Conservation (phyloP, 1,140 invertebrate genomes). For the Drosophila jambulina region DNA sequence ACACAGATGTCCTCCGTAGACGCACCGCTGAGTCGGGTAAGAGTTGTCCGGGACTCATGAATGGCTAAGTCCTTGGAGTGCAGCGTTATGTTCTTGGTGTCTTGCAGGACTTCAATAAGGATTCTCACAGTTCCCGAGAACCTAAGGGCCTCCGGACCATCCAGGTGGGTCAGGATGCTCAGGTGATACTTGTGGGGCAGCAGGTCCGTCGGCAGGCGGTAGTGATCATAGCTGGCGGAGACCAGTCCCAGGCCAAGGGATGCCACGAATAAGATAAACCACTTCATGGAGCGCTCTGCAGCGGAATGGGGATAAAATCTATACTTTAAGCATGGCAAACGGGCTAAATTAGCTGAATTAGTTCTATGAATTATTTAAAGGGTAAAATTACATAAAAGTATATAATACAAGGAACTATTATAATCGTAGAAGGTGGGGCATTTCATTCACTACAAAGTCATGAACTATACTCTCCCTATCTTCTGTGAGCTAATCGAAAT, state of each 20-base stretch:
- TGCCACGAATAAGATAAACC: slow-evolving; percentile 27
- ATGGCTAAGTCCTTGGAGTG: slow-evolving; percentile 86
- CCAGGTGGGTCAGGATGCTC: slow-evolving; percentile 87
- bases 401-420: neutral
- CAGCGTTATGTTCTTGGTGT: slow-evolving; percentile 89
- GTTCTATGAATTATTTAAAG: neutral
- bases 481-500: neutral
- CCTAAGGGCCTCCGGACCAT: slow-evolving; percentile 74
- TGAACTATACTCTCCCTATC: neutral
- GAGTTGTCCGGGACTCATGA: neutral
- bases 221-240: slow-evolving; percentile 64
- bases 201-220: slow-evolving; percentile 88
- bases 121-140: slow-evolving; percentile 88
- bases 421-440: too few species aligned
- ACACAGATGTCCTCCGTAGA: slow-evolving; percentile 74
- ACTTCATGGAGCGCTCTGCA: slow-evolving; percentile 53
- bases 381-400: neutral
- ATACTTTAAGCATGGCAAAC: neutral
- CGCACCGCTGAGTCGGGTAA: neutral
- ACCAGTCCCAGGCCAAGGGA: slow-evolving; percentile 31
- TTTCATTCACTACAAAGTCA: neutral
- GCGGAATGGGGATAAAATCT: neutral
- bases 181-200: slow-evolving; percentile 89
- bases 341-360: neutral
- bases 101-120: slow-evolving; percentile 85